Base-by-base conservation (phyloP, 2,113 vertebrate genomes). In the Herpailurus yagouaroundi region DNA sequence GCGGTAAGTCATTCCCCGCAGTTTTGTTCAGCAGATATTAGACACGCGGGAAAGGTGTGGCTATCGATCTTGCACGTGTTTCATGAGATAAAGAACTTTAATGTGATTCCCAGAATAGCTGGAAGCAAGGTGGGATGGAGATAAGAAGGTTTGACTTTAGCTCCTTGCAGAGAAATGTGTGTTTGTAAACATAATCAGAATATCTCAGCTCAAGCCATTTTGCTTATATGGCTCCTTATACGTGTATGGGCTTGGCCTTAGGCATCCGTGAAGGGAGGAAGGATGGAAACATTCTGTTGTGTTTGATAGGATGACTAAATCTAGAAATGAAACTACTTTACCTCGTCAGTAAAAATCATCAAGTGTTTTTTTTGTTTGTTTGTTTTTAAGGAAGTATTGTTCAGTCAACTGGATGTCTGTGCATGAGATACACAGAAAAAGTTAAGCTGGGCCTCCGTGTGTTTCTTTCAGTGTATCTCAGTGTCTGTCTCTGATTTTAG, bases 21-120 rank as follows among this genome's bases (percentile, higher is more conserved):
- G 91, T 27, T 57, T 31, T 7, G 23, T 50, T 66, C 60, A 66
- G 84, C 68, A 77, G 52, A 71, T 38, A 36, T 29, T 52, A 73
- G 81, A 63, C n/a, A 29, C 50, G 13, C 1, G 7, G 16, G 55
- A 33, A 66, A 94, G 63, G 12, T 41, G 73, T 7, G 66, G 60
- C 48, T 84, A 93, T 88, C 81, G 86, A 94, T 96, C 60, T 68
- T 16, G 41, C 27, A 0, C 16, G 63, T 74, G 87, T 89, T 50
- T 90, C n/a, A 7, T 13, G 48, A 93, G 95, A 79, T 91, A 89
- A 97, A 94, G 77, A 85, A 91, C 41, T 69, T 83, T 31, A 68
- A 55, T 69, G 66, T 76, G 77, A 91, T 81, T 95, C 77, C 10
- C 57, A 88, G 48, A 66, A 16, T 68, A 23, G 50, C 87, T 69